Conservation (phyloP, 2,113 vertebrate species). For the Perccottus glenii region DNA sequence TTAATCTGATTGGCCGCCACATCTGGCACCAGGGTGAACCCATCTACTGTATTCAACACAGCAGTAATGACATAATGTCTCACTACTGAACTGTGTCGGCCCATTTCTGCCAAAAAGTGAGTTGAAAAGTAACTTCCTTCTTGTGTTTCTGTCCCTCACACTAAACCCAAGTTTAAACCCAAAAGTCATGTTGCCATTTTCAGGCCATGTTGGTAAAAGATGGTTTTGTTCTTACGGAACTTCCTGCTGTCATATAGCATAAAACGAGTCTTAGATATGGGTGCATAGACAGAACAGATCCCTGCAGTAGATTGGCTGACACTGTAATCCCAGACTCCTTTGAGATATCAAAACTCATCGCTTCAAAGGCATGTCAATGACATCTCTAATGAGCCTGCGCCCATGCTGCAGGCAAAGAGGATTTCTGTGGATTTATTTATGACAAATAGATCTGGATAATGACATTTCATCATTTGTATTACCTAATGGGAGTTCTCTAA, state of each 20-base stretch:
- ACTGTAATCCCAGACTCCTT: conserved; percentile 50
- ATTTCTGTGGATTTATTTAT: conserved; percentile 34
- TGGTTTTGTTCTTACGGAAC: neutral
- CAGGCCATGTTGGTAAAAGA: conserved; percentile 8
- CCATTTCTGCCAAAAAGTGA: neutral
- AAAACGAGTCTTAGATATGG: conserved; percentile 3
- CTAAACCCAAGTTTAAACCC: neutral
- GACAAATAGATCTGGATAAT: conserved; percentile 16
- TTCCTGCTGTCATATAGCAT: neutral
- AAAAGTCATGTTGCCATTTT: neutral
- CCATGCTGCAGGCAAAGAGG: conserved; percentile 15
- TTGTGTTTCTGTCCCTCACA: neutral
- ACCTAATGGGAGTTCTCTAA: neutral
- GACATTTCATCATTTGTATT: conserved; percentile 19
- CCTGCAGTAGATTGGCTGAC: conserved; percentile 32
- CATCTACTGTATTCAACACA: neutral
- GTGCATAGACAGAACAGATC: conserved; percentile 29
- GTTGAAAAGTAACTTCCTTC: neutral
- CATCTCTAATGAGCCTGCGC: conserved; percentile 9
- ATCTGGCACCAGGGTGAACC: conserved; percentile 33
- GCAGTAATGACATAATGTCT: neutral
- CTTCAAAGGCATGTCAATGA: conserved; percentile 14
- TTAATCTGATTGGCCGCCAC: conserved; percentile 43
- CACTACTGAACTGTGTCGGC: neutral
- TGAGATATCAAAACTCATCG: conserved; percentile 39